A percentile compares a stretch with the other conserved stretches of the same genome.
Evolutionary conservation across 2,888 invertebrate genomes (phyloP).

Genomic region (Iselma pallidipennis): DNA sequence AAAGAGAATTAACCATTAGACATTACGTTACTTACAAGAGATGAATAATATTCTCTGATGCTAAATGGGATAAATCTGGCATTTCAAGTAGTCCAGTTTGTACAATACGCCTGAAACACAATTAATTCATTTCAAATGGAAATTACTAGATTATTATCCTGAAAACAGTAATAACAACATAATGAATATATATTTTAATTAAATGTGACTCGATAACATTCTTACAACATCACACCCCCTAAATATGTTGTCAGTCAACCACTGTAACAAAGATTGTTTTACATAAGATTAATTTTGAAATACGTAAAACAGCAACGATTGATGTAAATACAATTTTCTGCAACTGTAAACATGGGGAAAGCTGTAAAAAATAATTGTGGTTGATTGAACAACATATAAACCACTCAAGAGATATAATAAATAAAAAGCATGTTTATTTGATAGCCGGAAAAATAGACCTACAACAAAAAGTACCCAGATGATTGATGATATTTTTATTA

Average conservation of each 20-base stretch:
- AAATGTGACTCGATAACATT: neutral
- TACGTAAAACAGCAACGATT: too few species aligned
- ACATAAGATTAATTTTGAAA: constrained; percentile 3
- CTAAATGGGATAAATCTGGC: constrained; percentile 67
- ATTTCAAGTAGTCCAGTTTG: constrained; percentile 69
- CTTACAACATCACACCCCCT: neutral
- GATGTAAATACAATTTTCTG: too few species aligned
- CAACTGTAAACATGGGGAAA: too few species aligned
- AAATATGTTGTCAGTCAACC: neutral
- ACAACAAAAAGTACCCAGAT: too few species aligned
- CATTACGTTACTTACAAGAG: constrained; percentile 66
- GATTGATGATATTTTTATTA: too few species aligned
- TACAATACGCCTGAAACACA: constrained; percentile 67
- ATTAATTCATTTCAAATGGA: too few species aligned
- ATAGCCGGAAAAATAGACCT: too few species aligned
- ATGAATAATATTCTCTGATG: constrained; percentile 63
- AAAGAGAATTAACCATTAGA: too few species aligned
- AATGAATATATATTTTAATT: neutral
- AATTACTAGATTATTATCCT: neutral
- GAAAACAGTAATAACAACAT: neutral
- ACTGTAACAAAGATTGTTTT: constrained; percentile 5
- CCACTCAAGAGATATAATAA: too few species aligned
- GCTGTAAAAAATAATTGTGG: too few species aligned
- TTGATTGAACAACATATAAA: too few species aligned
- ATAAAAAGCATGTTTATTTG: too few species aligned